Conservation (phyloP, 1,140 invertebrate species). For the Orius insidiosus region DNA sequence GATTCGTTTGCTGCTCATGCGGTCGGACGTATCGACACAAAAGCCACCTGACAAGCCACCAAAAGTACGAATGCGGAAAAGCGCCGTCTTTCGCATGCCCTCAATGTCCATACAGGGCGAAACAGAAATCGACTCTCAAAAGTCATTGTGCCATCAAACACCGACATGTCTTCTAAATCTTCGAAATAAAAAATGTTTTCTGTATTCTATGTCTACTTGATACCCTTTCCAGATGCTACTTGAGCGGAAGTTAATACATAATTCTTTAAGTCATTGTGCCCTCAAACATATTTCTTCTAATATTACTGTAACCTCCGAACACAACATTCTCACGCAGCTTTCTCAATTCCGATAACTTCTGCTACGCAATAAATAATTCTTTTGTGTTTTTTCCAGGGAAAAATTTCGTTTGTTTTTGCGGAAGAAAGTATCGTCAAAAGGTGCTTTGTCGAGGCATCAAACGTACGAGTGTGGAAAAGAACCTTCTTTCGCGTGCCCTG, state of each 20-base stretch:
- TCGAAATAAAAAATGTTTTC: neutral
- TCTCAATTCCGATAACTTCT: too few relatives aligned
- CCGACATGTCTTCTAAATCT: too few relatives aligned
- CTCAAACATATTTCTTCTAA: too few relatives aligned
- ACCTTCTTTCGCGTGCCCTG: slow-evolving; percentile 24
- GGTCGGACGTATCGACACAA: slow-evolving; percentile 20
- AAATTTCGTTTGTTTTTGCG: slow-evolving; percentile 28
- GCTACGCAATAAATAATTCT: too few relatives aligned
- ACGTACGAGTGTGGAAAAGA: slow-evolving; percentile 28
- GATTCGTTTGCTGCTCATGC: slow-evolving; percentile 28
- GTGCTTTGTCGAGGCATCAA: slow-evolving; percentile 24
- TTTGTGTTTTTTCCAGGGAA: too few relatives aligned
- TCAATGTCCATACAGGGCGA: slow-evolving; percentile 25
- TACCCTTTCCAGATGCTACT: too few relatives aligned
- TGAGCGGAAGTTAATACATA: too few relatives aligned
- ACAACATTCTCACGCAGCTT: too few relatives aligned
- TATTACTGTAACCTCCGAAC: too few relatives aligned
- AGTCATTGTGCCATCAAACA: slow-evolving; percentile 32
- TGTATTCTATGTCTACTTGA: neutral
- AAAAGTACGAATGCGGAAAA: slow-evolving; percentile 28
- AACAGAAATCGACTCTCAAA: slow-evolving; percentile 24
- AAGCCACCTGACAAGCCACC: slow-evolving; percentile 23
- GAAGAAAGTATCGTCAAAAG: slow-evolving; percentile 19
- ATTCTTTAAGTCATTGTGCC: too few relatives aligned
- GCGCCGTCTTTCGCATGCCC: slow-evolving; percentile 25